Evolutionary conservation across 2,888 invertebrate species (phyloP), one percentile per base, ranked within the genome.

Genomic region (Caenorhabditis imperialis): DNA sequence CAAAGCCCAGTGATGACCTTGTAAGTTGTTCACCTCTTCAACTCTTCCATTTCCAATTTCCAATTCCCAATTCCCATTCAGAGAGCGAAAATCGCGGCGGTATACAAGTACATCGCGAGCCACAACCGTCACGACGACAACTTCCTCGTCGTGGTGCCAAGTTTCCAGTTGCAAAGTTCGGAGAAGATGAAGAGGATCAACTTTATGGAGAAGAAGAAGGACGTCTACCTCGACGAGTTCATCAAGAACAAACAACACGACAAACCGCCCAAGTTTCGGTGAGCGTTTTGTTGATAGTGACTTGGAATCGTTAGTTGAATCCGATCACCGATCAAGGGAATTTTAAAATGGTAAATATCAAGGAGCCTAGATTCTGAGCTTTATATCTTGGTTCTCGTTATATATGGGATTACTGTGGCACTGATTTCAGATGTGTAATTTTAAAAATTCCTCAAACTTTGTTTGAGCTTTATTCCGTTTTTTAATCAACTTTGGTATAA

Each of bases 141-240:
- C 45, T 73, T 65, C 30, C 55, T 73, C 1, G 67, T 73, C 0
- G 44, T 73, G 14, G 55, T 73, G 1, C 60, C 65, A 18, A 65
- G 18, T 27, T 65, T 65, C 35, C 47, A 54, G 8, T 18, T 33
- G 27, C 54, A 73, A n/a, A 44, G 47, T 12, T 0, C 53, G 0
- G 42, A 35, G 35, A 33, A 51, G 7, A 22, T 20, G n/a, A 74
- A 61, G 42, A 14, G 67, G 40, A 85, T 86, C 10, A 86, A 86
- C 47, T 86, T 86, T 44, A 60, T 82, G 62, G 85, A 87, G 48
- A 81, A 78, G 18, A 77, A 77, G 53, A 51, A 55, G n/a, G 71
- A 79, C 18, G 84, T 83, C 16, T 87, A 82, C 65, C 69, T 86
- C 58, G 86, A 86, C 53, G 85, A 83, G 50, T 87, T 79, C 57